Evolutionary conservation across 2,113 vertebrate species (phyloP).

Genomic region (Bambusicola thoracicus): DNA sequence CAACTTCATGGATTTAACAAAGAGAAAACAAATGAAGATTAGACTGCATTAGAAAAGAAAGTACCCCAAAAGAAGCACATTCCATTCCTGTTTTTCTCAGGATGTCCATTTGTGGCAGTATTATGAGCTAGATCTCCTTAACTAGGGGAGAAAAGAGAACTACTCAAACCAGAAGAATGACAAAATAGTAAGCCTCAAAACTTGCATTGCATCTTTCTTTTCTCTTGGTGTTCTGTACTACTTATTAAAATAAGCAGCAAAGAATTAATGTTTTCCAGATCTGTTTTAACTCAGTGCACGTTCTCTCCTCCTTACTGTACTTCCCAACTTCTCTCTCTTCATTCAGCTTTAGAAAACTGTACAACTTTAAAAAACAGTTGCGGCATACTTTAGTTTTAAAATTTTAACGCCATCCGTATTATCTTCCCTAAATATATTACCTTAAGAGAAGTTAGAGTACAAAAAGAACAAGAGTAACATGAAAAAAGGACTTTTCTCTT

Average conservation of each 20-base stretch:
- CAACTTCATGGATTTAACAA: neutral
- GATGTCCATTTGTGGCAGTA: neutral
- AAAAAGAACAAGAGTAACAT: neutral
- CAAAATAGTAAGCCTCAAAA: neutral
- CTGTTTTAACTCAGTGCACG: neutral
- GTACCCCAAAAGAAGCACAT: neutral
- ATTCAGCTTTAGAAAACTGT: neutral
- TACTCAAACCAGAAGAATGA: neutral
- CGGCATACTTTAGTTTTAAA: accelerated
- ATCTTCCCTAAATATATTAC: neutral
- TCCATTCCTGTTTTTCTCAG: neutral
- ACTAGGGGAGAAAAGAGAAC: neutral
- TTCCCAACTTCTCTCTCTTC: neutral
- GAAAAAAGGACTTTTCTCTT: neutral
- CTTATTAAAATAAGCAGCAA: neutral
- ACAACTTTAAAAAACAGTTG: neutral
- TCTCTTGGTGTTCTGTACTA: too few relatives aligned
- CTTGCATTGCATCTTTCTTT: neutral
- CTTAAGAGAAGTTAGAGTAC: neutral
- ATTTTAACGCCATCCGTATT: neutral
- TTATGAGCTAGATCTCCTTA: neutral
- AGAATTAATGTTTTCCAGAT: neutral
- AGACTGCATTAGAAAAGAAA: neutral
- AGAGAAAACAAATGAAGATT: neutral
- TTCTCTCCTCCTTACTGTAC: neutral